Evolutionary conservation across 2,113 vertebrate species (phyloP).

Genomic region (Poeciliopsis occidentalis): DNA sequence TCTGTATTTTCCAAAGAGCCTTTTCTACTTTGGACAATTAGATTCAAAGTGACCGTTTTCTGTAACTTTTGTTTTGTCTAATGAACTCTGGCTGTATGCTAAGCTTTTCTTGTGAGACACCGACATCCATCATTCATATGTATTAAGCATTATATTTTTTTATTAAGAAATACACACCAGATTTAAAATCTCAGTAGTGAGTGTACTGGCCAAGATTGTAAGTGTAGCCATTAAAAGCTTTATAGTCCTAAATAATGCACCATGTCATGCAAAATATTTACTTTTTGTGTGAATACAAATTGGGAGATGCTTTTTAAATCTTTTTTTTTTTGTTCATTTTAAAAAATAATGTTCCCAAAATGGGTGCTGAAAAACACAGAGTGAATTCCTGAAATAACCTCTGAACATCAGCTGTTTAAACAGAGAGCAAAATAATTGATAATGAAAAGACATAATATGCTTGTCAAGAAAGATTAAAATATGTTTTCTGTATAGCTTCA

Average conservation of each 20-base stretch:
- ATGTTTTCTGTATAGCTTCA: too few relatives aligned
- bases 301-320: not conserved
- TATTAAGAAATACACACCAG: not conserved
- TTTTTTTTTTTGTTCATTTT: not conserved
- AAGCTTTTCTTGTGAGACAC: not conserved
- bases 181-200: not conserved
- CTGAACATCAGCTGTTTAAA: not conserved
- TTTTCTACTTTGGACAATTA: not conserved
- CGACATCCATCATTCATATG: not conserved
- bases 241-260: too few relatives aligned
- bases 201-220: not conserved
- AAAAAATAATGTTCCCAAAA: not conserved
- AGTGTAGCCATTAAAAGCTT: too few relatives aligned
- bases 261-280: too few relatives aligned
- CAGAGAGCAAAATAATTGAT: too few relatives aligned
- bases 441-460: too few relatives aligned
- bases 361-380: not conserved
- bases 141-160: not conserved
- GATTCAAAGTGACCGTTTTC: not conserved
- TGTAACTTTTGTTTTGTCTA: not conserved
- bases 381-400: not conserved
- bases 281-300: too few relatives aligned
- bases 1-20: slow-evolving; percentile 10
- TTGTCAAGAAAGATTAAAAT: too few relatives aligned
- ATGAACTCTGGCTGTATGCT: not conserved